Conservation (phyloP, 2,888 invertebrate species). For the Micropterix aruncella region DNA sequence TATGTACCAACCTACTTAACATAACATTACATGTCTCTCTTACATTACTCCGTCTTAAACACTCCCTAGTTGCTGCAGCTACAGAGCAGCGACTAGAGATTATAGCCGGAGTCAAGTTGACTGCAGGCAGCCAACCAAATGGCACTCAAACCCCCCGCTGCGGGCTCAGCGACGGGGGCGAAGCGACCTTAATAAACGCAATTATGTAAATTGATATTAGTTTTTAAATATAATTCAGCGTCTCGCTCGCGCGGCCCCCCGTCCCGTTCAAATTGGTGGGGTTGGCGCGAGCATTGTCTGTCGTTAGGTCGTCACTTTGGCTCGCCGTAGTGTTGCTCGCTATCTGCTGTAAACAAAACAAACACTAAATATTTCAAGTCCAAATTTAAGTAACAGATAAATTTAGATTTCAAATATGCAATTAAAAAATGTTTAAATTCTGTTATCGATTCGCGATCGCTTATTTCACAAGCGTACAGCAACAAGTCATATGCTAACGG, state of each 20-base stretch:
- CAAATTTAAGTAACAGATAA: no score
- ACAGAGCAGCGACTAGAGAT: background rate
- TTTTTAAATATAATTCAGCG: constrained; percentile 14
- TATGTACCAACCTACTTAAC: no score
- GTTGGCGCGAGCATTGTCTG: constrained; percentile 1
- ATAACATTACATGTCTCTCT: no score
- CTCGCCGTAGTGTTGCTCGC: background rate
- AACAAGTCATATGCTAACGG: no score
- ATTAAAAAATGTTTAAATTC: no score
- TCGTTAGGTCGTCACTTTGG: background rate
- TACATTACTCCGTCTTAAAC: no score
- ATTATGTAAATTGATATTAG: constrained; percentile 18
- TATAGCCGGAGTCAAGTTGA: constrained; percentile 3
- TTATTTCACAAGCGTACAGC: no score
- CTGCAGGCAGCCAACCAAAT: constrained; percentile 14
- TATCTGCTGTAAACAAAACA: background rate
- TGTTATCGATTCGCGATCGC: no score
- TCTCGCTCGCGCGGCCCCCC: constrained; percentile 1
- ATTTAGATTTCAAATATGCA: no score
- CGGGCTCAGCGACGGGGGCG: constrained; percentile 1
- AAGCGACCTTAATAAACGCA: constrained; percentile 11
- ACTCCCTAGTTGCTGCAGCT: no score
- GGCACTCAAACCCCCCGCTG: constrained; percentile 11
- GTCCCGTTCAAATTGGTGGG: constrained; percentile 1
- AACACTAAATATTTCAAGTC: no score